phyloP scores from a whole-genome alignment of 2,113 vertebrate genomes.

The Xenopus tropicalis region DNA sequence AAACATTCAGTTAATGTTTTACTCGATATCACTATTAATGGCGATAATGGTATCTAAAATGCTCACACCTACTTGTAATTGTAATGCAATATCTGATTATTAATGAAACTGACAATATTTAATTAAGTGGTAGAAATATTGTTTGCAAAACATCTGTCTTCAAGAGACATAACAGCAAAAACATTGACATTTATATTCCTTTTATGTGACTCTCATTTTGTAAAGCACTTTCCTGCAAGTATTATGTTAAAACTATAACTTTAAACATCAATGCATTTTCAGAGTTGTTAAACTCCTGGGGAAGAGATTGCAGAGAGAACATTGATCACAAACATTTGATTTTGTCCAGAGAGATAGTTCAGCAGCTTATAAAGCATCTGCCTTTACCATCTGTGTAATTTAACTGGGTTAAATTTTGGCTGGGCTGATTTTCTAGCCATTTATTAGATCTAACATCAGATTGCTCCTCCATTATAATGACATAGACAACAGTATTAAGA shows the following conservation, averaged over 20 bases:
- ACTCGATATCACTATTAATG: no score
- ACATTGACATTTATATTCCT: background rate
- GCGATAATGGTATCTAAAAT: no score
- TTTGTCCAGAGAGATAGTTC: slow-evolving; percentile 26
- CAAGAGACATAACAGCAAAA: background rate
- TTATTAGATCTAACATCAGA: slow-evolving; percentile 34
- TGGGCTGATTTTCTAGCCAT: slow-evolving; percentile 20
- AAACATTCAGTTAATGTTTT: no score
- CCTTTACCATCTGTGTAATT: slow-evolving; percentile 36
- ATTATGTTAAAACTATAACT: slow-evolving; percentile 7
- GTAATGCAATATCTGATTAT: no score
- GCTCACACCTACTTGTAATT: no score
- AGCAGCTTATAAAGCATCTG: slow-evolving; percentile 36
- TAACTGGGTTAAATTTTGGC: slow-evolving; percentile 34
- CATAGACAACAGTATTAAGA: slow-evolving; percentile 15
- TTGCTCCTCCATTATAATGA: slow-evolving; percentile 29
- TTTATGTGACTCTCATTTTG: background rate
- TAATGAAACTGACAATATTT: no score
- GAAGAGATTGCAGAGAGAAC: slow-evolving; percentile 14
- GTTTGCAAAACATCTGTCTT: background rate
- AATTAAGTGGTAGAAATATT: no score
- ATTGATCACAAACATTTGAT: slow-evolving; percentile 43
- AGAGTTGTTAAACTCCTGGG: slow-evolving; percentile 16
- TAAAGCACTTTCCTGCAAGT: background rate
- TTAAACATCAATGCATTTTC: slow-evolving; percentile 25